Percentiles rank a stretch among this genome's conserved stretches.
These are phyloP conservation scores for Idaea aversata DNA, from an alignment of 2,888 invertebrate genomes.

Conservation along the genomic window DNA sequence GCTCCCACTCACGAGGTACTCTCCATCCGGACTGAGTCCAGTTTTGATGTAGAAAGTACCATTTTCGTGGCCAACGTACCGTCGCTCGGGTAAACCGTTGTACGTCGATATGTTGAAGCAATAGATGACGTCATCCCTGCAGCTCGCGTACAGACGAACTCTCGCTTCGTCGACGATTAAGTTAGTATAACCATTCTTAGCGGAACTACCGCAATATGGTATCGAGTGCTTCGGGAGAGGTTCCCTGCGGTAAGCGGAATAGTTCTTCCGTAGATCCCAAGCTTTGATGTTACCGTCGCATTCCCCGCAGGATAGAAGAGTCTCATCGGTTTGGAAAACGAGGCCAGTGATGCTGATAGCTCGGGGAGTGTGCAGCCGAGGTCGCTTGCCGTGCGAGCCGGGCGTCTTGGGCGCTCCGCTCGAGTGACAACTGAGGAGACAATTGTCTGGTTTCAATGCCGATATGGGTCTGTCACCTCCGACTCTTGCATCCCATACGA, in stretches of 20 bases:
- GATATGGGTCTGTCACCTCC: constrained; percentile 54
- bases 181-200: constrained; percentile 87
- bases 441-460: constrained; percentile 84
- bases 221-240: constrained; percentile 86
- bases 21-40: constrained; percentile 88
- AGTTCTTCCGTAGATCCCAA: constrained; percentile 93
- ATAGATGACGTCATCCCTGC: constrained; percentile 92
- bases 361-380: constrained; percentile 71
- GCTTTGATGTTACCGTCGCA: constrained; percentile 92
- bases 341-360: constrained; percentile 90
- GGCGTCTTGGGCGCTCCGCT: constrained; percentile 72
- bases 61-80: constrained; percentile 87
- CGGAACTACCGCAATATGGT: constrained; percentile 86
- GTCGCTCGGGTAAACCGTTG: constrained; percentile 82
- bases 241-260: constrained; percentile 83
- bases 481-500: constrained; percentile 88
- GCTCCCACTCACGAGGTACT: constrained; percentile 93
- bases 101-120: constrained; percentile 89
- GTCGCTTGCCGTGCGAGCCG: constrained; percentile 71
- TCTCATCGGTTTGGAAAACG: constrained; percentile 89
- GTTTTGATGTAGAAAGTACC: constrained; percentile 92
- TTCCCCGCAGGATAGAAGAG: constrained; percentile 91
- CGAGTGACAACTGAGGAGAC: constrained; percentile 84
- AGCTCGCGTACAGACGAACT: constrained; percentile 89
- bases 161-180: constrained; percentile 86